Conservation (phyloP, 2,888 invertebrate genomes). For the Horisme vitalbata region DNA sequence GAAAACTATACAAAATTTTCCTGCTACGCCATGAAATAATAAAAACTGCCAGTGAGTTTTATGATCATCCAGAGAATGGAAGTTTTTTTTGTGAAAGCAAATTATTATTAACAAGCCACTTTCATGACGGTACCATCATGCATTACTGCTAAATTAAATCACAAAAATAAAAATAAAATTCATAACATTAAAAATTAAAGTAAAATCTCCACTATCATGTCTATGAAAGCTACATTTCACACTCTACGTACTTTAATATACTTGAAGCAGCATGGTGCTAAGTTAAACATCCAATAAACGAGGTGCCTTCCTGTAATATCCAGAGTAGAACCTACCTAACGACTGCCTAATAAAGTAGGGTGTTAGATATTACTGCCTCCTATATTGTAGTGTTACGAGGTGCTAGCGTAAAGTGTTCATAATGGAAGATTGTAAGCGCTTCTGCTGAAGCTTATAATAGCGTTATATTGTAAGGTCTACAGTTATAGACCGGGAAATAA, state of each 20-base stretch:
- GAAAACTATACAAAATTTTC: no score
- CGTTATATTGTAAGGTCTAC: neutral
- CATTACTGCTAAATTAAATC: no score
- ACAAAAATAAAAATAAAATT: no score
- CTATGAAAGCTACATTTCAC: neutral
- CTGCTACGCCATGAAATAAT: no score
- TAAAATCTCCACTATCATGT: no score
- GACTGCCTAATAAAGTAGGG: constrained; percentile 22
- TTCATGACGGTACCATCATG: no score
- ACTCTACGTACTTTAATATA: constrained; percentile 21
- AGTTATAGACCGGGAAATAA: no score
- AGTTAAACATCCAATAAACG: constrained; percentile 30
- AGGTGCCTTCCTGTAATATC: constrained; percentile 10
- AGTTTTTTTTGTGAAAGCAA: no score
- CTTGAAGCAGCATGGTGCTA: constrained; percentile 26
- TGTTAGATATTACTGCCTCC: constrained; percentile 16
- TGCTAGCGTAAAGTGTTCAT: constrained; percentile 23
- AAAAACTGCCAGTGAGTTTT: no score
- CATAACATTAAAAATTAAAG: no score
- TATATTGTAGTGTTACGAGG: constrained; percentile 13
- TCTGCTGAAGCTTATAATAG: neutral
- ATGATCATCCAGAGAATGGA: no score
- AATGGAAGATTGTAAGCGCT: constrained; percentile 10
- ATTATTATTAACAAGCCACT: neutral
- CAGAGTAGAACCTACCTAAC: constrained; percentile 5